Evolutionary conservation across 1,140 invertebrate genomes (phyloP).

Genomic region (Mizuhopecten yessoensis): DNA sequence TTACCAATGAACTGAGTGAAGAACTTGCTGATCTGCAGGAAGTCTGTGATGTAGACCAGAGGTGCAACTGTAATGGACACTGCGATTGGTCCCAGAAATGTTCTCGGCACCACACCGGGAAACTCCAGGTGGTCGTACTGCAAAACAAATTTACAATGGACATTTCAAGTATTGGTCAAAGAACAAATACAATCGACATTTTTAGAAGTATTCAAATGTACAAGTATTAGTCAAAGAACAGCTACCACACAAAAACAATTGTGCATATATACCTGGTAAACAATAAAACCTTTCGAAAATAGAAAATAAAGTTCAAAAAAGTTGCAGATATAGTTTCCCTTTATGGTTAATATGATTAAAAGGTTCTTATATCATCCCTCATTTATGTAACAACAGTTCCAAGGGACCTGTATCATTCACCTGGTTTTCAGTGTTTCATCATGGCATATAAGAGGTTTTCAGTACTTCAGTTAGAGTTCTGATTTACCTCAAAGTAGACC

Average conservation of each 20-base stretch:
- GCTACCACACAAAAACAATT: too few relatives aligned
- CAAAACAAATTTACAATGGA: conserved; percentile 79
- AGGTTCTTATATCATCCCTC: too few relatives aligned
- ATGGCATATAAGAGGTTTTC: too few relatives aligned
- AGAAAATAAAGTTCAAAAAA: too few relatives aligned
- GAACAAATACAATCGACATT: too few relatives aligned
- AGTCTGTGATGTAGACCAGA: conserved; percentile 87
- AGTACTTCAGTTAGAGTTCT: too few relatives aligned
- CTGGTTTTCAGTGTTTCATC: too few relatives aligned
- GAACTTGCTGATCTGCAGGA: conserved; percentile 92
- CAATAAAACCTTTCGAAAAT: too few relatives aligned
- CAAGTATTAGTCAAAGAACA: too few relatives aligned
- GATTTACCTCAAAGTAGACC: too few relatives aligned
- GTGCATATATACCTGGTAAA: too few relatives aligned
- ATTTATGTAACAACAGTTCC: not conserved
- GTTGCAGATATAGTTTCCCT: not conserved
- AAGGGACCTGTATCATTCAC: not conserved
- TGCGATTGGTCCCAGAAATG: conserved; percentile 96
- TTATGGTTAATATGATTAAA: not conserved
- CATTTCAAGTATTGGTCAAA: not conserved
- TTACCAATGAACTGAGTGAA: conserved; percentile 95
- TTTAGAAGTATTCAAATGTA: too few relatives aligned
- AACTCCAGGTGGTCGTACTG: conserved; percentile 99
- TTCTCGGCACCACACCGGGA: conserved; percentile 98
- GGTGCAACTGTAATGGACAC: conserved; percentile 88